These are phyloP conservation scores for Cotesia vestalis DNA, from an alignment of 1,140 invertebrate species.

Conservation along the genomic window DNA sequence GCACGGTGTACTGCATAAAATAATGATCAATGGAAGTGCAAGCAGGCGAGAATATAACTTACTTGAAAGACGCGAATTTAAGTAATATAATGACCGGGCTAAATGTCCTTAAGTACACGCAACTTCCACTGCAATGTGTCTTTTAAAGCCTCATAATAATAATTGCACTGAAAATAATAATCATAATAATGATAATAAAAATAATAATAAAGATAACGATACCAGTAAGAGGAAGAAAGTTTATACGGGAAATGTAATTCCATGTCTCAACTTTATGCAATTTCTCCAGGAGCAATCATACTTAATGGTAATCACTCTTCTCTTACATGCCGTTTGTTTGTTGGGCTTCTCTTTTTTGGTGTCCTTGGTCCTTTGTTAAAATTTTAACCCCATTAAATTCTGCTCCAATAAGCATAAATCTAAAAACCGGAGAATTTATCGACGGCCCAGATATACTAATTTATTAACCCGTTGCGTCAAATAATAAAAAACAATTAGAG, in stretches of 20 bases:
- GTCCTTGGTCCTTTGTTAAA: background rate
- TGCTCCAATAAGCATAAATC: too few species aligned
- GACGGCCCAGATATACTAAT: too few species aligned
- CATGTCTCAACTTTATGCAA: background rate
- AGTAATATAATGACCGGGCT: conserved; percentile 27
- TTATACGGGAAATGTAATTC: conserved; percentile 36
- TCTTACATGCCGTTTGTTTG: too few species aligned
- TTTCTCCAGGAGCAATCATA: conserved; percentile 9
- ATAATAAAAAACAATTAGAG: too few species aligned
- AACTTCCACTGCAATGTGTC: conserved; percentile 1
- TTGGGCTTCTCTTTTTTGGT: background rate
- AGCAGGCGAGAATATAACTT: conserved; percentile 8
- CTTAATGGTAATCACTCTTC: too few species aligned
- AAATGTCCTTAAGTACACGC: conserved; percentile 29
- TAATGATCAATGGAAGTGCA: too few species aligned
- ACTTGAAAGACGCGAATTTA: conserved; percentile 21
- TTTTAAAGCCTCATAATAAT: background rate
- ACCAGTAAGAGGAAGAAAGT: conserved; percentile 19
- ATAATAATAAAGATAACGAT: background rate
- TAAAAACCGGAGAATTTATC: too few species aligned
- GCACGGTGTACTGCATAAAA: too few species aligned
- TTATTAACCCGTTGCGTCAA: too few species aligned
- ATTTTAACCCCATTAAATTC: too few species aligned
- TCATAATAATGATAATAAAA: too few species aligned
- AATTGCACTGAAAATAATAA: background rate